A percentile compares a stretch with the other conserved stretches of the same genome.
Evolutionary conservation across 2,797 vertebrate genomes (phyloP).

Genomic region (Peromyscus melanophrys): DNA sequence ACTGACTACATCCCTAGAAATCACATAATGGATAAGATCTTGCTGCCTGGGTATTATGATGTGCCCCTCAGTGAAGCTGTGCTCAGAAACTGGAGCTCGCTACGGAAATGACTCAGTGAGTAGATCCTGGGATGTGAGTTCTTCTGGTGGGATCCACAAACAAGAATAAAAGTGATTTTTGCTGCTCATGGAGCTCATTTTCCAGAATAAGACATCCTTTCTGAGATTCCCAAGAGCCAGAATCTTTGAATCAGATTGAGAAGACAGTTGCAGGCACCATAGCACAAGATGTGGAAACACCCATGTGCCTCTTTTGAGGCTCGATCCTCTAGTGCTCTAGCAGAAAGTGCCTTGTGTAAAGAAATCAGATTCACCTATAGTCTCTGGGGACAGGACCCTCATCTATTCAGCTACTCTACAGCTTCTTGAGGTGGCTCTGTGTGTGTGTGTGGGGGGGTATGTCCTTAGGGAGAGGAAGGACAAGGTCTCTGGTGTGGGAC

Average conservation of each 20-base stretch:
- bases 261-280: rapidly evolving
- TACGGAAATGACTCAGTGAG: neutral
- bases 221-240: neutral
- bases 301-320: neutral
- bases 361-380: neutral
- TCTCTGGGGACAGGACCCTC: neutral
- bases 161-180: neutral
- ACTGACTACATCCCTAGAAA: neutral
- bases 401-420: neutral
- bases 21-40: constrained; percentile 60
- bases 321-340: neutral
- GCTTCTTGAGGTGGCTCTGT: neutral
- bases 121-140: neutral
- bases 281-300: too few species aligned
- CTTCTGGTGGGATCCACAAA: neutral
- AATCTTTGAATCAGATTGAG: neutral
- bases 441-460: neutral
- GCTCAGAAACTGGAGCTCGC: neutral
- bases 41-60: constrained; percentile 27
- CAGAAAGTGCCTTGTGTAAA: neutral
- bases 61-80: neutral
- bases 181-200: neutral
- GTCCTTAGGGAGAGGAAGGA: neutral
- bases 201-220: neutral
- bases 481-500: neutral